Percentiles rank a stretch among this genome's conserved stretches.
Conservation (phyloP, 2,797 vertebrate genomes). For the Centroberyx gerrardi region DNA sequence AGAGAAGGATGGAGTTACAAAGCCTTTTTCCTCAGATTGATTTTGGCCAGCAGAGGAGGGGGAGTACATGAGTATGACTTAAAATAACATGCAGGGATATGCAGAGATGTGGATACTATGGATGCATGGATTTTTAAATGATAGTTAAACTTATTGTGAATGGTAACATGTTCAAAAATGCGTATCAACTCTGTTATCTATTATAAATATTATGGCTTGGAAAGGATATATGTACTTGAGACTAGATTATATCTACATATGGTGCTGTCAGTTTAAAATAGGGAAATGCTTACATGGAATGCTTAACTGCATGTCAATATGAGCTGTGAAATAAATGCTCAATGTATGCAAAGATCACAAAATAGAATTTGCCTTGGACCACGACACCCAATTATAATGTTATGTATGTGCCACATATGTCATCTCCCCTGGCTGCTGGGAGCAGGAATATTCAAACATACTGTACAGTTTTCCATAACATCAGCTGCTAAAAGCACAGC, state of each 20-base stretch:
- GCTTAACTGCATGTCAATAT: slow-evolving; percentile 14
- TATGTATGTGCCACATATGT: slow-evolving; percentile 16
- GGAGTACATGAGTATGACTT: slow-evolving; percentile 65
- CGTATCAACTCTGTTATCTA: slow-evolving; percentile 36
- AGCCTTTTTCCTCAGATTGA: slow-evolving; percentile 77
- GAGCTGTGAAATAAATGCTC: slow-evolving; percentile 8
- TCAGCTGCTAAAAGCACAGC: slow-evolving; percentile 12
- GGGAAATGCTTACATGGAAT: neutral
- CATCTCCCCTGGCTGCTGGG: slow-evolving; percentile 10
- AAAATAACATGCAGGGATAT: slow-evolving; percentile 76
- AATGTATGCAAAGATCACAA: neutral
- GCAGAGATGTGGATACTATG: slow-evolving; percentile 26
- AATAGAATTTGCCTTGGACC: slow-evolving; percentile 2
- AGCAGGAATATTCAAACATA: slow-evolving; percentile 24
- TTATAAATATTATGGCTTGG: slow-evolving; percentile 31
- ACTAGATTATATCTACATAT: slow-evolving; percentile 43
- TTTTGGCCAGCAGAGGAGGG: slow-evolving; percentile 67
- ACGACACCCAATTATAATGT: slow-evolving; percentile 1
- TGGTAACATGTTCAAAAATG: slow-evolving; percentile 9
- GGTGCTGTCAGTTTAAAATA: slow-evolving; percentile 21
- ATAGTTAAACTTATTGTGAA: slow-evolving; percentile 15
- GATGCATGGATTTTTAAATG: slow-evolving; percentile 29
- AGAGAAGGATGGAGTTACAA: slow-evolving; percentile 79
- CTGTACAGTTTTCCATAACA: slow-evolving; percentile 40
- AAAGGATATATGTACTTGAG: slow-evolving; percentile 11